phyloP scores from a whole-genome alignment of 2,113 vertebrate species.

The Trochalopteron elliotii region DNA sequence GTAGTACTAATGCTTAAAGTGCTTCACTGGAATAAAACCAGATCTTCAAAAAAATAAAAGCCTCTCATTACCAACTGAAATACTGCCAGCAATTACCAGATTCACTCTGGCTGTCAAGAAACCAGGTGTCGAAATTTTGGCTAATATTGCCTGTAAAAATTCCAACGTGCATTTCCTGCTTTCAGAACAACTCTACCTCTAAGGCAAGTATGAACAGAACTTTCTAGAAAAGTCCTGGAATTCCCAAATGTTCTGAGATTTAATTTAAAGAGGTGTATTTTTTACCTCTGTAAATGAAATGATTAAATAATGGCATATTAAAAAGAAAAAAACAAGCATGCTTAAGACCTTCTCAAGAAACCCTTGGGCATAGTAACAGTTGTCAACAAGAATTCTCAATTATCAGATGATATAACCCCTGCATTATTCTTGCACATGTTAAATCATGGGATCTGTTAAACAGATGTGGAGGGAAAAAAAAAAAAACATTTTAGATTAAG shows the following conservation, averaged over 20 bases:
- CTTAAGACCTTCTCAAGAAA: not conserved
- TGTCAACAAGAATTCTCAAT: not conserved
- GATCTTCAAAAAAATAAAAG: not conserved
- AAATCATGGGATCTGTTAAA: not conserved
- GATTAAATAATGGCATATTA: not conserved
- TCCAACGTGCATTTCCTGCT: not conserved
- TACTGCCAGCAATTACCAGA: not conserved
- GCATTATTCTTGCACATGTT: not conserved
- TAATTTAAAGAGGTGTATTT: not conserved
- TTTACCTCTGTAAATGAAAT: not conserved
- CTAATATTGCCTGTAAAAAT: not conserved
- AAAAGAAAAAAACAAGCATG: not conserved
- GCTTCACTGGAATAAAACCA: not conserved
- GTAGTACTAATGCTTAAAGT: not conserved
- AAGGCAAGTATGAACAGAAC: conserved; percentile 14
- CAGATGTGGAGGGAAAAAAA: not conserved
- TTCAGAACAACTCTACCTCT: not conserved
- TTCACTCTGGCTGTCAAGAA: not conserved
- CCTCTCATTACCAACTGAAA: not conserved
- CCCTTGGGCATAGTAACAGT: not conserved
- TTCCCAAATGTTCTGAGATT: not conserved
- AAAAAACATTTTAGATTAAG: not conserved
- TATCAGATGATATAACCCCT: not conserved
- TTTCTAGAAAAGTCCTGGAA: not conserved
- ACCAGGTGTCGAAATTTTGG: not conserved